A percentile compares a stretch with the other conserved stretches of the same genome.
Conservation (phyloP, 2,113 vertebrate species). For the Antennarius striatus region DNA sequence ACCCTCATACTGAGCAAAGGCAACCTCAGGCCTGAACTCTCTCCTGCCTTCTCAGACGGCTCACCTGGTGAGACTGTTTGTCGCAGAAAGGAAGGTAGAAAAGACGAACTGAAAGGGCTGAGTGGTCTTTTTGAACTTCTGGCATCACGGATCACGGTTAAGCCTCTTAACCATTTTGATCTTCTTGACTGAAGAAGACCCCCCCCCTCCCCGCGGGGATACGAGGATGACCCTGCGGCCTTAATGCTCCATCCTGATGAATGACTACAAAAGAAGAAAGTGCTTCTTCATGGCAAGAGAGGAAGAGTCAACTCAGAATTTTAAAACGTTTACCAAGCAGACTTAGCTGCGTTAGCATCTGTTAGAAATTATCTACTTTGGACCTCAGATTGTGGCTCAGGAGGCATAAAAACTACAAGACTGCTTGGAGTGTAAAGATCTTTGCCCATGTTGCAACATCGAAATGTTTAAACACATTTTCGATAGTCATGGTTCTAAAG, state of each 20-base stretch:
- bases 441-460: no score
- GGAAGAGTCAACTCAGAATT: slow-evolving; percentile 2
- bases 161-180: slow-evolving; percentile 55
- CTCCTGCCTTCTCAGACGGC: neutral
- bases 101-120: slow-evolving; percentile 2
- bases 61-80: neutral
- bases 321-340: neutral
- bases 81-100: neutral
- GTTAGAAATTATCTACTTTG: no score
- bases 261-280: slow-evolving; percentile 22
- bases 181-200: slow-evolving; percentile 30
- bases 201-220: slow-evolving; percentile 28
- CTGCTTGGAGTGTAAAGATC: no score
- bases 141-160: slow-evolving; percentile 31
- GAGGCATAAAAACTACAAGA: no score
- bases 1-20: neutral
- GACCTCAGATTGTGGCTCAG: no score
- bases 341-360: no score
- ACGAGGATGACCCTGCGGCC: slow-evolving; percentile 37
- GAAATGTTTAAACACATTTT: no score
- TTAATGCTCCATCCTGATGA: slow-evolving; percentile 19
- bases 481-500: no score
- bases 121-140: slow-evolving; percentile 32
- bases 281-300: neutral
- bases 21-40: neutral